A percentile compares a stretch with the other conserved stretches of the same genome.
These are phyloP conservation scores for Jordanella pulchra DNA, from an alignment of 2,797 vertebrate genomes.

Conservation along the genomic window DNA sequence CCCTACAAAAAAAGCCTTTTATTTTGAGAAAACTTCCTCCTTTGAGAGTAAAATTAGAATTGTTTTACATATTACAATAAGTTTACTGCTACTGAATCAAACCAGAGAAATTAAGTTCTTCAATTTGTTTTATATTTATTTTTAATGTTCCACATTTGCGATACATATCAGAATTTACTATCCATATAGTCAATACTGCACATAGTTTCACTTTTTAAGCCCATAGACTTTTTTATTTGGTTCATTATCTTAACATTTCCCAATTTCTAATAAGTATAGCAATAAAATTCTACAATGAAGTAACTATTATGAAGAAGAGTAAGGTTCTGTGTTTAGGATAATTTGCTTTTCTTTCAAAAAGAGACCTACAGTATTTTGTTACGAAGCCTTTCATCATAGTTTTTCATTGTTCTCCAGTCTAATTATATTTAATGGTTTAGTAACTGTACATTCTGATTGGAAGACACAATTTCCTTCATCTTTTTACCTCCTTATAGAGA, in stretches of 20 bases:
- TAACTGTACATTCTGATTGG: too few relatives aligned
- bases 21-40: background rate
- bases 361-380: too few relatives aligned
- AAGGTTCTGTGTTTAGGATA: background rate
- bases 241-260: background rate
- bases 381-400: background rate
- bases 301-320: background rate
- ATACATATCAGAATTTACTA: background rate
- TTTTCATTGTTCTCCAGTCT: background rate
- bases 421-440: background rate
- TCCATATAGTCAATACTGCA: background rate
- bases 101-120: background rate
- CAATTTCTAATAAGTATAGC: background rate
- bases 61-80: background rate
- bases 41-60: background rate
- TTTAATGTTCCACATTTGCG: background rate
- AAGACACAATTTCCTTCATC: background rate
- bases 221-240: background rate
- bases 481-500: background rate
- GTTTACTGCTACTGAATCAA: background rate
- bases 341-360: background rate
- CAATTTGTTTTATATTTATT: background rate
- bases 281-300: background rate
- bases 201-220: background rate
- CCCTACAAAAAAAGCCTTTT: background rate